Conservation (phyloP, 2,888 invertebrate species). For the Chromoteleia sp. region DNA sequence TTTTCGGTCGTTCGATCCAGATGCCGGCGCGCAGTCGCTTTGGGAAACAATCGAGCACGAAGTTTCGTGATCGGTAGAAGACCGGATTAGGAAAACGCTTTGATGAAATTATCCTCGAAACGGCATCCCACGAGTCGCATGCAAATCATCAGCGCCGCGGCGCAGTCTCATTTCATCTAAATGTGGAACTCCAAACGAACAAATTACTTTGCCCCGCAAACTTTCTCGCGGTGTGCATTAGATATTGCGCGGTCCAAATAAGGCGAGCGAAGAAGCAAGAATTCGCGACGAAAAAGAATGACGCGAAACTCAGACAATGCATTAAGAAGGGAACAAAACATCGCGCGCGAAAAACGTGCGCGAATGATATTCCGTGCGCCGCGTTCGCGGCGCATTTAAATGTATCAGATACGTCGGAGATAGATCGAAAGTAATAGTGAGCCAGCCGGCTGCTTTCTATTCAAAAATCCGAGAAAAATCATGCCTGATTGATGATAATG, state of each 20-base stretch:
- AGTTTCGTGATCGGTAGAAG: slow-evolving; percentile 65
- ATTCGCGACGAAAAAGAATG: slow-evolving; percentile 54
- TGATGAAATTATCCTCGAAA: slow-evolving; percentile 63
- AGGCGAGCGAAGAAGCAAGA: slow-evolving; percentile 61
- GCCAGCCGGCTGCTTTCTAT: slow-evolving; percentile 46
- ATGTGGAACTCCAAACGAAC: slow-evolving; percentile 68
- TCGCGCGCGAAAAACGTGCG: slow-evolving; percentile 51
- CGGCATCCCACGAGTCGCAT: slow-evolving; percentile 62
- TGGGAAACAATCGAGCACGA: slow-evolving; percentile 66
- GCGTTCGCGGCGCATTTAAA: slow-evolving; percentile 34
- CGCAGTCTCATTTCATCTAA: slow-evolving; percentile 65
- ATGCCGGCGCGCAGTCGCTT: slow-evolving; percentile 52
- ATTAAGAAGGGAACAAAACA: slow-evolving; percentile 34
- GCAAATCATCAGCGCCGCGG: slow-evolving; percentile 61
- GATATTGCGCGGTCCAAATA: slow-evolving; percentile 61
- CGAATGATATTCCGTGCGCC: slow-evolving; percentile 41
- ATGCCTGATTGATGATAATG: slow-evolving; percentile 52
- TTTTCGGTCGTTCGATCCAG: slow-evolving; percentile 59
- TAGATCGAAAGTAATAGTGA: slow-evolving; percentile 59
- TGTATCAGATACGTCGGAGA: slow-evolving; percentile 58
- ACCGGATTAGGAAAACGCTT: slow-evolving; percentile 66
- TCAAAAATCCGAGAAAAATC: slow-evolving; percentile 60
- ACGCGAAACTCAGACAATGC: slow-evolving; percentile 54
- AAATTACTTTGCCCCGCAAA: slow-evolving; percentile 65
- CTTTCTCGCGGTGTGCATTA: slow-evolving; percentile 66